Conservation (phyloP, 2,797 vertebrate species). For the Pangasius djambal region DNA sequence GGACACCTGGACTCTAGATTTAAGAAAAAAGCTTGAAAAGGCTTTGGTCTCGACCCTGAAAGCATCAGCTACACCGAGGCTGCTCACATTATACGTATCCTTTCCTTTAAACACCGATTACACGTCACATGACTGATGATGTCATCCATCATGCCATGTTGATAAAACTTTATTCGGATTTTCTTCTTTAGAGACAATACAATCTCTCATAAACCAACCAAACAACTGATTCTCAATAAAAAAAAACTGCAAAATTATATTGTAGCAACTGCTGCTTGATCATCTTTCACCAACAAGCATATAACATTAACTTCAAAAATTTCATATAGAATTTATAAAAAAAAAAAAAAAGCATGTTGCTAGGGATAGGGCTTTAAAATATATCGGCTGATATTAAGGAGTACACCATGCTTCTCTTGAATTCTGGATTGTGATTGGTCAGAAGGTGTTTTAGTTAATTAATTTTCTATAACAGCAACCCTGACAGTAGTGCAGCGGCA, state of each 20-base stretch:
- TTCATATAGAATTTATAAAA: too few species aligned
- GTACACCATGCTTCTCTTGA: background rate
- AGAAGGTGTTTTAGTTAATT: too few species aligned
- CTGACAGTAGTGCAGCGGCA: background rate
- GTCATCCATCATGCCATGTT: background rate
- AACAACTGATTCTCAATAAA: background rate
- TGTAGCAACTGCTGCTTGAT: background rate
- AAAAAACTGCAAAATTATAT: background rate
- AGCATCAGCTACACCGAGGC: slow-evolving; percentile 78
- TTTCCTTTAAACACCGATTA: slow-evolving; percentile 64
- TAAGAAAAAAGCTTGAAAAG: slow-evolving; percentile 84
- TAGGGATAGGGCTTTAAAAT: too few species aligned
- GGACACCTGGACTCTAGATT: slow-evolving; percentile 88
- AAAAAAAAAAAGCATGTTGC: too few species aligned
- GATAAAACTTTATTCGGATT: background rate
- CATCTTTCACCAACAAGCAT: background rate
- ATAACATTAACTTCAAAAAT: background rate
- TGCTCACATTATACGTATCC: slow-evolving; percentile 94
- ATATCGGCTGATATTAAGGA: background rate
- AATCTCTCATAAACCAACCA: background rate
- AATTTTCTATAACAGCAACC: background rate
- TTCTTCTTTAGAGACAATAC: background rate
- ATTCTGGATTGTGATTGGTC: background rate
- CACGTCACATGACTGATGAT: background rate
- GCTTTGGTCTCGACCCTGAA: slow-evolving; percentile 84